Percentiles rank a stretch among this genome's conserved stretches.
phyloP scores from a whole-genome alignment of 2,888 invertebrate genomes.

The Helicoverpa assulta region DNA sequence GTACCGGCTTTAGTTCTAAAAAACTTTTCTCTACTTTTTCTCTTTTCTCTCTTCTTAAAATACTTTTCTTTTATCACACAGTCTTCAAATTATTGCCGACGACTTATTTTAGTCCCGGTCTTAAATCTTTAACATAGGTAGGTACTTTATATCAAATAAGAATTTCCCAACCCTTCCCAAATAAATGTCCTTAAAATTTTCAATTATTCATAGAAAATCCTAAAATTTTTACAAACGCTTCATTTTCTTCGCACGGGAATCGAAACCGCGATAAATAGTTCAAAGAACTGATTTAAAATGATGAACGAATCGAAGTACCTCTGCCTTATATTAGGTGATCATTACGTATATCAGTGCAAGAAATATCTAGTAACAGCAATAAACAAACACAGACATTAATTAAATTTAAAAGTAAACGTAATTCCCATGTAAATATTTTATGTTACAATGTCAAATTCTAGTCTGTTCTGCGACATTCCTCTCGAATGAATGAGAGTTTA shows the following conservation, averaged over 20 bases:
- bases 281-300: neutral
- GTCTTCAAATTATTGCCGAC: no score
- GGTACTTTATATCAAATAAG: no score
- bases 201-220: no score
- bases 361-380: neutral
- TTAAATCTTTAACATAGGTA: no score
- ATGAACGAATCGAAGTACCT: no score
- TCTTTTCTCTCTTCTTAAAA: no score
- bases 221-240: no score
- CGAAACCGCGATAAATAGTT: neutral
- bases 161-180: neutral
- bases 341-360: neutral
- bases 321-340: no score
- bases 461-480: neutral
- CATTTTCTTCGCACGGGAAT: neutral
- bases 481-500: neutral
- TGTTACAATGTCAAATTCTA: neutral
- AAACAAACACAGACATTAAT: neutral
- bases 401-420: slow-evolving; percentile 1
- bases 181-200: neutral
- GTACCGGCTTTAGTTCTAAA: no score
- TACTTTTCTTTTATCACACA: no score
- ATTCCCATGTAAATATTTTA: neutral
- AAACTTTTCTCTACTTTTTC: no score
- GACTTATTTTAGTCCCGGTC: no score